phyloP scores from a whole-genome alignment of 2,888 invertebrate genomes.

The Cosmia pyralina region DNA sequence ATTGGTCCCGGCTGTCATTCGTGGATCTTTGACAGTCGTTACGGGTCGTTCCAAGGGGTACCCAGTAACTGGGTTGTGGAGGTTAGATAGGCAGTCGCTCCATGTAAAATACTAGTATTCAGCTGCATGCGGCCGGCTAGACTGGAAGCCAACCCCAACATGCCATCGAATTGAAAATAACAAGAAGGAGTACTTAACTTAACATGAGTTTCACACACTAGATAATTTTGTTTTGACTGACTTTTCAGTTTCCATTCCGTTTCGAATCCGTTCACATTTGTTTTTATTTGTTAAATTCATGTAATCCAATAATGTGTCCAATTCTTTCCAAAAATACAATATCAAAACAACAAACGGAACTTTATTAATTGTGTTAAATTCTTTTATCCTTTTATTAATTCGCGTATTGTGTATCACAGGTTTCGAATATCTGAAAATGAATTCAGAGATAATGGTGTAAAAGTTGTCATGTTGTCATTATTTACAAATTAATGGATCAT shows the following conservation, averaged over 20 bases:
- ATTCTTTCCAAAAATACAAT: not conserved
- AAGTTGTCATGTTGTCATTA: constrained; percentile 43
- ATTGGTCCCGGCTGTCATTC: no score
- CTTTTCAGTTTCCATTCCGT: not conserved
- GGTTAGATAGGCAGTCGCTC: no score
- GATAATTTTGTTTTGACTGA: not conserved
- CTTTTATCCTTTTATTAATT: not conserved
- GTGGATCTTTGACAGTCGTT: no score
- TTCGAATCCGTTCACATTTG: not conserved
- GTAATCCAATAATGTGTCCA: not conserved
- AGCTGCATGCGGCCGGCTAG: no score
- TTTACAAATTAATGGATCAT: constrained; percentile 45
- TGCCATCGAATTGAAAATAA: no score
- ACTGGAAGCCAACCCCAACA: no score
- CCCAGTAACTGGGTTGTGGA: no score
- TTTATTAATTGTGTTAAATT: not conserved
- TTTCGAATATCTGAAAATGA: constrained; percentile 22
- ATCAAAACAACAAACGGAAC: not conserved
- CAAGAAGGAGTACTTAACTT: no score
- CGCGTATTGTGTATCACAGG: not conserved
- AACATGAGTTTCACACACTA: no score
- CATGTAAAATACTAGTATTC: no score
- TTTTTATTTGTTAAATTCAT: not conserved
- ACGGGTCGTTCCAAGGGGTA: no score
- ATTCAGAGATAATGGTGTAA: constrained; percentile 27